Base-by-base conservation (phyloP, 2,113 vertebrate species). In the Paramormyrops kingsleyae region DNA sequence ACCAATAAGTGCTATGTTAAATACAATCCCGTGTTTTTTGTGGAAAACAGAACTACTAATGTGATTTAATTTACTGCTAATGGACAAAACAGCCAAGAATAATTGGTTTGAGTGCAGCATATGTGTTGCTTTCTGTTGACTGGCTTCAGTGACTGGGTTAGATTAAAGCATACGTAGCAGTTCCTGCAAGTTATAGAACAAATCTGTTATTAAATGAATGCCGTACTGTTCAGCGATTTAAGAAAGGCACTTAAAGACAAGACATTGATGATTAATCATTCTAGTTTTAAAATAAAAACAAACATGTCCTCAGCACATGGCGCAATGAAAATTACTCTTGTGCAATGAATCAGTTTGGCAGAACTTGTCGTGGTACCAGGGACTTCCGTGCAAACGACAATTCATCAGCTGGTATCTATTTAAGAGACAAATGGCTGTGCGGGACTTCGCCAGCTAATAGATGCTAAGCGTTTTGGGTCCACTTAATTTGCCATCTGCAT, bases 341-440 rank as follows among this genome's bases (percentile, higher is more conserved):
- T 42, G 44, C 39, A 84, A 84, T 84, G 19, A 84, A 84, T 84
- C 44, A 84, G 39, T 47, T 46, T 46, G 21, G 21, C 83, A 46
- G 44, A 44, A 42, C 19, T 47, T 1, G 42, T 84, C 44, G 2
- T 84, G 44, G 44, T 47, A 84, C 24, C 83, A 84, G 21, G 44
- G 83, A 46, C 44, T 84, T 46, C 83, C 39, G 44, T 84, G 21
- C 42, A 46, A 47, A 46, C 0, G 21, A 89, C 90, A 91, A 91
- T 89, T 93, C 85, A 85, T 94, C 91, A 92, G 46, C 88, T 88
- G 77, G 92, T 94, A 91, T 93, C 93, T 94, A 93, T 94, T 93
- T 93, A 91, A 93, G 17, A 90, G 92, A 91, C 42, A 90, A 90
- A 50, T 70, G 83, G 83, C 88, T 90, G 62, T 91, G 91, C 87